Percentiles rank a stretch among this genome's conserved stretches.
Conservation (phyloP, 2,113 vertebrate species). For the Cavia aperea region DNA sequence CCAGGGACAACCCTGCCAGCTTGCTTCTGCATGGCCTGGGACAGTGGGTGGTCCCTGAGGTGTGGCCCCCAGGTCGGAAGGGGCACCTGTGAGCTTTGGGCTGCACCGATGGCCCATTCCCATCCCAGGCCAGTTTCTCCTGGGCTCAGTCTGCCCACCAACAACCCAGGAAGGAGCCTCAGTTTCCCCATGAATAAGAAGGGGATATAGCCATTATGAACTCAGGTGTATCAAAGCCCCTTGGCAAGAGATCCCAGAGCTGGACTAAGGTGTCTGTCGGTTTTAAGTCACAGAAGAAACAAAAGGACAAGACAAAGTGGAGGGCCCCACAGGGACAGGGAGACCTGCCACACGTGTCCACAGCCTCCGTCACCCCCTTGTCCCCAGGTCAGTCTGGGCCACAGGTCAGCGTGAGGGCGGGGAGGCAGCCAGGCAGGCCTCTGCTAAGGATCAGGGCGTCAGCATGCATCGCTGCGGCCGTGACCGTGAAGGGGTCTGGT, state of each 20-base stretch:
- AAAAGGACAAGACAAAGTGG: not conserved
- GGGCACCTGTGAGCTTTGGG: not conserved
- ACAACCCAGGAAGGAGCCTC: not conserved
- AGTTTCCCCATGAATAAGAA: not conserved
- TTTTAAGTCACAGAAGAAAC: not conserved
- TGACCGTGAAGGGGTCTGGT: constrained; percentile 1
- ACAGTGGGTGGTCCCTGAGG: not conserved
- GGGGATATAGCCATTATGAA: fast-evolving
- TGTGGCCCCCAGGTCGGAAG: not conserved
- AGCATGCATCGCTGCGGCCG: not conserved
- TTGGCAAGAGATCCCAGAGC: too few species aligned
- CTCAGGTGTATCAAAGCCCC: not conserved
- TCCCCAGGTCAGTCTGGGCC: not conserved
- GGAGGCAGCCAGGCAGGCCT: not conserved
- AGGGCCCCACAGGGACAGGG: not conserved
- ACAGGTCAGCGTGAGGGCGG: not conserved
- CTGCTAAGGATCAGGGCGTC: not conserved
- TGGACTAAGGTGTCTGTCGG: fast-evolving
- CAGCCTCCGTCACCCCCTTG: not conserved
- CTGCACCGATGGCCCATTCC: fast-evolving
- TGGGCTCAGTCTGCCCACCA: not conserved
- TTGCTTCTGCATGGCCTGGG: not conserved
- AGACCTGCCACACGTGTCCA: not conserved
- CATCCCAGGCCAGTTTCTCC: not conserved
- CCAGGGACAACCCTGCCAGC: not conserved